Percentiles rank a stretch among this genome's conserved stretches.
phyloP scores from a whole-genome alignment of 2,888 invertebrate species.

The Formica aserva region DNA sequence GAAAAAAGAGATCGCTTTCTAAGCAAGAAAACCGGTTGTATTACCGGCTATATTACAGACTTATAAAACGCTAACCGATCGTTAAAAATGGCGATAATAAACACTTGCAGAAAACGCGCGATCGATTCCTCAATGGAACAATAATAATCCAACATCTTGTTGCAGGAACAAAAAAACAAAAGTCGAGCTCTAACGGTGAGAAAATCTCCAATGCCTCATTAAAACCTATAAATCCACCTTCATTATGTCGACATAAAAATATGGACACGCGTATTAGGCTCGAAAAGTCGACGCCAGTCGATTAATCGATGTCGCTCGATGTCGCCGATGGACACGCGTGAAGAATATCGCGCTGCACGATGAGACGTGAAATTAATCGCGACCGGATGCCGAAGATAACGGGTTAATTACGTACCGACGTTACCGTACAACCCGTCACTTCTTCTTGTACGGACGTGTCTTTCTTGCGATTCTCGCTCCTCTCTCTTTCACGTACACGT shows the following conservation, averaged over 20 bases:
- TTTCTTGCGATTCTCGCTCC: constrained; percentile 39
- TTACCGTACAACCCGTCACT: constrained; percentile 26
- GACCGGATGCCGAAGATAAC: constrained; percentile 78
- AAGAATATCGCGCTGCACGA: constrained; percentile 63
- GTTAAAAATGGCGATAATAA: constrained; percentile 35
- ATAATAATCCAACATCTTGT: constrained; percentile 9
- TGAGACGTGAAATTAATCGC: constrained; percentile 82
- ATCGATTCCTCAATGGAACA: constrained; percentile 21
- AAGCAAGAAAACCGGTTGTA: constrained; percentile 70
- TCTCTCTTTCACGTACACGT: background rate
- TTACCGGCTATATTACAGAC: constrained; percentile 66
- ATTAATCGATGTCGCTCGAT: constrained; percentile 62
- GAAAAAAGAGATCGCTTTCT: constrained; percentile 65
- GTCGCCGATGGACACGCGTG: constrained; percentile 54
- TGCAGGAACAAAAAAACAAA: background rate
- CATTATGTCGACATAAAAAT: constrained; percentile 6
- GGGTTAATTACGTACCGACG: constrained; percentile 76
- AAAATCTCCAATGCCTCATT: constrained; percentile 13
- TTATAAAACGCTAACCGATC: constrained; percentile 65
- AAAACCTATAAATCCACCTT: constrained; percentile 3
- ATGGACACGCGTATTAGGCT: background rate
- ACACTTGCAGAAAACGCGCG: constrained; percentile 6
- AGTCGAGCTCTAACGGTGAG: background rate
- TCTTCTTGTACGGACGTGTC: constrained; percentile 16
- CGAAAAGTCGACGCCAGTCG: constrained; percentile 26